phyloP scores from a whole-genome alignment of 2,888 invertebrate genomes.

The Andrena bucephala region DNA sequence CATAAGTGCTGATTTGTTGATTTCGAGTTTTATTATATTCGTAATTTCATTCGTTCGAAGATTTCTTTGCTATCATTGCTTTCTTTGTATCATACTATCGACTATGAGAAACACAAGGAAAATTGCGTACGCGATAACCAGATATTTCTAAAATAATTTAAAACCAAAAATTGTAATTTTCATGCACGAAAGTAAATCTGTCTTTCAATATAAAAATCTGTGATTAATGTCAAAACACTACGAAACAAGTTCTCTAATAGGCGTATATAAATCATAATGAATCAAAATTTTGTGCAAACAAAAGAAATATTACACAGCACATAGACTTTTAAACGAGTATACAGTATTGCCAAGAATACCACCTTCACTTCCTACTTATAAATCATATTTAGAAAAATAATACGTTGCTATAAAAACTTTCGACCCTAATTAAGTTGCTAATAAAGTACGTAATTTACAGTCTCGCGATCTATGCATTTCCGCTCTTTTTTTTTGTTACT shows the following conservation, averaged over 20 bases:
- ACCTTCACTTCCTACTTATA: conserved; percentile 27
- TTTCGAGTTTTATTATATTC: not conserved
- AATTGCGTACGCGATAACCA: not conserved
- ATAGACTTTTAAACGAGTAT: conserved; percentile 21
- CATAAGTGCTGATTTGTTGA: not conserved
- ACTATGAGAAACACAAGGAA: conserved; percentile 8
- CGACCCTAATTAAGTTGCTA: conserved; percentile 39
- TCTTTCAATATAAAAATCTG: conserved; percentile 1
- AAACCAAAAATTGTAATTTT: not conserved
- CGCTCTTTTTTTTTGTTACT: not conserved
- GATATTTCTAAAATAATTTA: not conserved
- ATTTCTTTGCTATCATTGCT: not conserved
- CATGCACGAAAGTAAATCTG: conserved; percentile 11
- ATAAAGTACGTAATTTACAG: conserved; percentile 54
- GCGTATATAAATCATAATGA: conserved; percentile 4
- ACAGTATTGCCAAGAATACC: conserved; percentile 39
- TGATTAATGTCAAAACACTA: conserved; percentile 11
- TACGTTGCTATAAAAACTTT: conserved; percentile 42
- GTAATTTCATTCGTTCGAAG: not conserved
- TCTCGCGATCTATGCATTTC: conserved; percentile 49
- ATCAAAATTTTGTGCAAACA: not conserved
- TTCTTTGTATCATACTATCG: conserved; percentile 12
- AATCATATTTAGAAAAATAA: conserved; percentile 52
- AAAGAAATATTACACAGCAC: conserved; percentile 9
- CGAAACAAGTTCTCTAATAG: conserved; percentile 3